Base-by-base conservation (phyloP, 1,140 invertebrate genomes). In the Solenopsis fugax region DNA sequence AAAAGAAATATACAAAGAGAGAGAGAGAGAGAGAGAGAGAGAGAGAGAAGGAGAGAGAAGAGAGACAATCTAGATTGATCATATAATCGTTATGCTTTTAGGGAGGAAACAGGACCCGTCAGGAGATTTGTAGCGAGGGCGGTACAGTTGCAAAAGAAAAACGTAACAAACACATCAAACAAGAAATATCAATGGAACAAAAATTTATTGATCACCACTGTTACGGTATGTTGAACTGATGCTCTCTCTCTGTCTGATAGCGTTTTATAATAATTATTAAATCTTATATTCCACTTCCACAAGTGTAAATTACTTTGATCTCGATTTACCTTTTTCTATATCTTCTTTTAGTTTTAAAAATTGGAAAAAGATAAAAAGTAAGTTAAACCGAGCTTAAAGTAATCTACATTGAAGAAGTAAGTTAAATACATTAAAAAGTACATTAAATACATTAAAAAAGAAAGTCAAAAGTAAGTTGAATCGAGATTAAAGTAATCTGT, bases 31-130 rank as follows among this genome's bases (percentile, higher is more conserved):
- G 52, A 76, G 60, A 71, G 58, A 62, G 21, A 72, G 13, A 54
- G 34, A 73, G 45, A 67, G 9, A 76, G 37, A 81, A 7, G 5
- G 18, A 29, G 6, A n/a, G n/a, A 29, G 10, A 29, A 82, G 60
- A 37, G 37, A 85, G 5, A 65, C 29, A 48, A 54, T 29, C n/a
- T 50, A 48, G 10, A 76, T 64, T 56, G 48, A 60, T 82, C 80
- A 75, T 84, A 84, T 62, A 81, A 72, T 18, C 41, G 80, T 37
- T 37, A 58, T 82, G 78, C 56, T 85, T 85, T 64, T 77, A 64
- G 58, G 45, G 21, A 62, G 9, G 71, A 56, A 52, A 78, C 50
- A 64, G 34, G 29, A 67, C n/a, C n/a, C 58, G 72, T 85, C 72
- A 77, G 75, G 10, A 48, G 48, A 85, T 77, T 85, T 84, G 80